A percentile compares a stretch with the other conserved stretches of the same genome.
phyloP scores from a whole-genome alignment of 2,888 invertebrate species.

The Drosophila anomelani region DNA sequence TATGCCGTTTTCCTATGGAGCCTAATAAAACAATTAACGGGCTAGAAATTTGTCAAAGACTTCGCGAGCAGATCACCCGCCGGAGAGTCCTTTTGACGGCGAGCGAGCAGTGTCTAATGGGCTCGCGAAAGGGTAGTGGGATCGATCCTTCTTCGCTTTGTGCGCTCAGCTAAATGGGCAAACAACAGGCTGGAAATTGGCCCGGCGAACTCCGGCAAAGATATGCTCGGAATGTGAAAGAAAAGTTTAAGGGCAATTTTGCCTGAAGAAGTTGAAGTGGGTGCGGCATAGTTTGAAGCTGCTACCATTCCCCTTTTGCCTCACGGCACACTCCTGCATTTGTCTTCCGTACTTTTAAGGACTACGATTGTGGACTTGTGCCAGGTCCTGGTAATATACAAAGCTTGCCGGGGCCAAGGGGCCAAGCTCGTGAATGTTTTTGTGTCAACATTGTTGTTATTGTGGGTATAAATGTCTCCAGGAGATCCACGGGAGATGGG shows the following conservation, averaged over 20 bases:
- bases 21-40: slow-evolving; percentile 45
- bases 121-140: neutral
- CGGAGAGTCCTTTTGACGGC: neutral
- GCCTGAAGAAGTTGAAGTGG: slow-evolving; percentile 36
- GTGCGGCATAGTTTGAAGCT: slow-evolving; percentile 37
- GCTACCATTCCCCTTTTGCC: slow-evolving; percentile 21
- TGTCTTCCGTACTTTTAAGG: slow-evolving; percentile 65
- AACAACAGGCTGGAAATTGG: slow-evolving; percentile 71
- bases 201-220: slow-evolving; percentile 21
- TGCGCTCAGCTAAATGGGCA: slow-evolving; percentile 59
- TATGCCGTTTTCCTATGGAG: slow-evolving; percentile 11
- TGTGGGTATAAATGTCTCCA: slow-evolving; percentile 72
- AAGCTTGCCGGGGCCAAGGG: slow-evolving; percentile 18
- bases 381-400: slow-evolving; percentile 34
- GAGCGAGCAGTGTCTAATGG: slow-evolving; percentile 2
- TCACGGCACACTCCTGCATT: slow-evolving; percentile 65
- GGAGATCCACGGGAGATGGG: slow-evolving; percentile 37
- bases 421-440: slow-evolving; percentile 55
- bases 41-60: slow-evolving; percentile 39
- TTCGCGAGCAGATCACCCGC: slow-evolving; percentile 16
- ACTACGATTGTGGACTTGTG: slow-evolving; percentile 18
- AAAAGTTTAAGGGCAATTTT: slow-evolving; percentile 61
- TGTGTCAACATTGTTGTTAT: slow-evolving; percentile 69
- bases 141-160: slow-evolving; percentile 25
- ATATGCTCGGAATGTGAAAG: slow-evolving; percentile 67